phyloP scores from a whole-genome alignment of 2,888 invertebrate species.

The Chesias legatella region DNA sequence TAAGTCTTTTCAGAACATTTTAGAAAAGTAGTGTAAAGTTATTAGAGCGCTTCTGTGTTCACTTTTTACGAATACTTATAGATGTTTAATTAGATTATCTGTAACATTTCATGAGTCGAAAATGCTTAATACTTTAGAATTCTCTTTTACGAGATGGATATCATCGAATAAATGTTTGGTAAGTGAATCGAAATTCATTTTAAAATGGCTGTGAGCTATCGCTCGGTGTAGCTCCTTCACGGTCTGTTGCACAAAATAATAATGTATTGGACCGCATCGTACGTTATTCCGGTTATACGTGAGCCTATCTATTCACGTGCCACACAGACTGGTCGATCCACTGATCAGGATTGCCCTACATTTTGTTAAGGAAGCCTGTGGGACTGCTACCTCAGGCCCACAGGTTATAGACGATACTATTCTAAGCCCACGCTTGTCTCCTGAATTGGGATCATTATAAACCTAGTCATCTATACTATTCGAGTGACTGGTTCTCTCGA shows the following conservation, averaged over 20 bases:
- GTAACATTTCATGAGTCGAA: slow-evolving; percentile 40
- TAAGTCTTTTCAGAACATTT: slow-evolving; percentile 13
- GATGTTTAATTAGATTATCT: neutral
- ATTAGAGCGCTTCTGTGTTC: slow-evolving; percentile 12
- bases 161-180: slow-evolving; percentile 42
- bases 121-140: slow-evolving; percentile 43
- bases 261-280: slow-evolving; percentile 47
- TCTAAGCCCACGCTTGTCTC: no score
- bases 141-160: neutral
- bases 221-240: slow-evolving; percentile 45
- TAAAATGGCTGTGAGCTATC: slow-evolving; percentile 58
- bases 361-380: slow-evolving; percentile 10
- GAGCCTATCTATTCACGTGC: neutral
- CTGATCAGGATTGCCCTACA: slow-evolving; percentile 19
- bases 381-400: no score
- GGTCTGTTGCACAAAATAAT: slow-evolving; percentile 56
- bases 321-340: slow-evolving; percentile 26
- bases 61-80: slow-evolving; percentile 7
- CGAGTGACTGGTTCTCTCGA: no score
- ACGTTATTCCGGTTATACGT: slow-evolving; percentile 32
- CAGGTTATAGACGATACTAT: no score
- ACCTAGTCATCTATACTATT: no score
- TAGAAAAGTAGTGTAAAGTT: slow-evolving; percentile 2
- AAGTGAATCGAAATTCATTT: slow-evolving; percentile 53
- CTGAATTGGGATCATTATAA: no score